Conservation (phyloP, 2,888 invertebrate genomes). For the Protonemura montana region DNA sequence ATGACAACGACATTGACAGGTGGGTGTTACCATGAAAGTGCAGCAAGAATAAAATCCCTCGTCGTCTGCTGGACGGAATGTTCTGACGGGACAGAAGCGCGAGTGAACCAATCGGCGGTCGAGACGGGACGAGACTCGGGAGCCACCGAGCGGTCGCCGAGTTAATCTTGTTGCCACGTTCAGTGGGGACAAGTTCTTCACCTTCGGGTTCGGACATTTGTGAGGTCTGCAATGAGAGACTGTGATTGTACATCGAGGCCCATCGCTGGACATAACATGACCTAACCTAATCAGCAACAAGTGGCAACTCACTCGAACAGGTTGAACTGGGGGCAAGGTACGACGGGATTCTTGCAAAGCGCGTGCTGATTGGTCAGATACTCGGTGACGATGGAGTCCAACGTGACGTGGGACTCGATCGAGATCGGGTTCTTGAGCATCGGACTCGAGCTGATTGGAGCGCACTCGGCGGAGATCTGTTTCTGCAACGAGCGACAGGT, state of each 20-base stretch:
- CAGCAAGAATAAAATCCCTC: constrained; percentile 81
- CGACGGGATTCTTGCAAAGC: constrained; percentile 97
- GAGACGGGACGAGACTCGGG: constrained; percentile 66
- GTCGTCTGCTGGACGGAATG: constrained; percentile 73
- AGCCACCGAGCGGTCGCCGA: constrained; percentile 65
- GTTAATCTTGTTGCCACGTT: constrained; percentile 75
- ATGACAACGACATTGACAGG: too few species aligned
- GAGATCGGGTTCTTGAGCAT: constrained; percentile 42
- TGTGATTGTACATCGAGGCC: too few species aligned
- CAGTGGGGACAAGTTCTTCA: constrained; percentile 69
- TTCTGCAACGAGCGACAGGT: constrained; percentile 64
- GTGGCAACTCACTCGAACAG: constrained; percentile 61
- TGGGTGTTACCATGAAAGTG: constrained; percentile 66
- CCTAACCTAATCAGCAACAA: too few species aligned
- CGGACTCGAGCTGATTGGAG: constrained; percentile 52
- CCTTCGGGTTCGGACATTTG: constrained; percentile 90
- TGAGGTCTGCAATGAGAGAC: constrained; percentile 88
- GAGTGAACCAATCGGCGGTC: constrained; percentile 87
- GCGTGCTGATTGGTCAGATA: constrained; percentile 97
- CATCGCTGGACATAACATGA: too few species aligned
- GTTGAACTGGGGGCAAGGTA: constrained; percentile 96
- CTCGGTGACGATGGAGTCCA: constrained; percentile 94
- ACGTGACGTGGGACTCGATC: constrained; percentile 65
- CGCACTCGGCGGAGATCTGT: constrained; percentile 59
- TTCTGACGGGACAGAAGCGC: constrained; percentile 77